Percentiles rank a stretch among this genome's conserved stretches.
These are phyloP conservation scores for Dryobates pubescens DNA, from an alignment of 2,797 vertebrate genomes.

Conservation along the genomic window DNA sequence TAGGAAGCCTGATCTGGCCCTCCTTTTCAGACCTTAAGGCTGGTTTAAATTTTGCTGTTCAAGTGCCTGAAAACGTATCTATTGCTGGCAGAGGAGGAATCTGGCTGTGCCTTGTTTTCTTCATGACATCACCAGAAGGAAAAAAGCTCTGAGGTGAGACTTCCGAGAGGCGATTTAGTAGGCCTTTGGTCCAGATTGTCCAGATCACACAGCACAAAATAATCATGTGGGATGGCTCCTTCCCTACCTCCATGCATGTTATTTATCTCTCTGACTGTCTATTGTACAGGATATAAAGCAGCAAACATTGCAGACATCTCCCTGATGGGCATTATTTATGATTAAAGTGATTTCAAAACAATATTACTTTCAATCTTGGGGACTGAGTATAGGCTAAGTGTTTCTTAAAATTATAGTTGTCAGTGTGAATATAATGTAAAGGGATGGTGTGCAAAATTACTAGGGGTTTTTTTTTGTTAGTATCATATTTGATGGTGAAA, in stretches of 20 bases:
- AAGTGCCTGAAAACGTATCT: not conserved
- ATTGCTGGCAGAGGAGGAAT: not conserved
- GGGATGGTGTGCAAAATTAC: not conserved
- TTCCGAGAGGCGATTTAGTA: not conserved
- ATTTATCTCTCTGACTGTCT: not conserved
- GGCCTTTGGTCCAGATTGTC: not conserved
- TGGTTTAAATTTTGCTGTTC: not conserved
- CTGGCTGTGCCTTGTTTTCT: not conserved
- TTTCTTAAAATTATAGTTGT: not conserved
- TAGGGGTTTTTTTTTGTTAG: not conserved
- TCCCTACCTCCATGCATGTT: not conserved
- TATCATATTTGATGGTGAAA: not conserved
- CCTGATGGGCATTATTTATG: not conserved
- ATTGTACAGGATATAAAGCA: not conserved
- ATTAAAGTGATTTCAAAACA: not conserved
- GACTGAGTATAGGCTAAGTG: not conserved
- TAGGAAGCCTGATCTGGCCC: not conserved
- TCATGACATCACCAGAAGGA: not conserved
- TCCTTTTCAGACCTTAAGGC: not conserved
- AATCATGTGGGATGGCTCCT: not conserved
- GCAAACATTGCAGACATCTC: not conserved
- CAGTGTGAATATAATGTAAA: not conserved
- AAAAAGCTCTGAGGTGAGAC: not conserved
- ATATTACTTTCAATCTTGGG: not conserved
- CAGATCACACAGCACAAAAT: not conserved